Base-by-base conservation (phyloP, 2,113 vertebrate genomes). In the Sander vitreus region DNA sequence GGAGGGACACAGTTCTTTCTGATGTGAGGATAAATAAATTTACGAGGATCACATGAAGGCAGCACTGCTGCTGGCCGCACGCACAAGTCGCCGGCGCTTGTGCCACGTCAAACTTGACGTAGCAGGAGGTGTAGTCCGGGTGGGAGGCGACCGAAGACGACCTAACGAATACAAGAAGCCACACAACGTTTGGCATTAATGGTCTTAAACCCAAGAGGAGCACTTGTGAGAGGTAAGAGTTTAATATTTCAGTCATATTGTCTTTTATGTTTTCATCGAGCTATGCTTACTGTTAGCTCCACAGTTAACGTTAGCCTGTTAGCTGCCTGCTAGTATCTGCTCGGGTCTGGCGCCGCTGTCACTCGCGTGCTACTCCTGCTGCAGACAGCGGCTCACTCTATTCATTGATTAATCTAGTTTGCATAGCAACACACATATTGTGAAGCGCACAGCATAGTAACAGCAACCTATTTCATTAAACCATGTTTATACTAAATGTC, bases 101-200 rank as follows among this genome's bases (percentile, higher is more conserved):
- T 90, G 92, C 93, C 91, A 94, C 93, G 93, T 94, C 76, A 90
- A 76, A 50, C 16, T 80, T 92, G 93, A 93, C 93, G 91, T 87
- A 65, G 3, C 25, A 54, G 88, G 86, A 89, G 88, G 88, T 48
- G 91, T 87, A 5, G 82, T 73, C 85, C 65, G 83, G 76, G 69
- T 65, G 72, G 84, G 85, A 70, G 80, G 66, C 6, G 55, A n/a
- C 55, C 21, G 84, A 83, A 70, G 78, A 63, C 6, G 55, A n/a
- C 55, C 21, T 8, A n/a, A 55, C 45, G 59, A 65, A 69, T 16
- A 67, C 53, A 14, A 67, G 53, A 63, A 25, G 13, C 15, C 19
- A 15, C 67, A 18, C 45, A 5, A 3, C 2, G 13, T 10, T 15
- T 51, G 67, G 27, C 60, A 33, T 89, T 79, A 33, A 88, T 91